phyloP scores from a whole-genome alignment of 2,113 vertebrate genomes.

The Carlito syrichta region DNA sequence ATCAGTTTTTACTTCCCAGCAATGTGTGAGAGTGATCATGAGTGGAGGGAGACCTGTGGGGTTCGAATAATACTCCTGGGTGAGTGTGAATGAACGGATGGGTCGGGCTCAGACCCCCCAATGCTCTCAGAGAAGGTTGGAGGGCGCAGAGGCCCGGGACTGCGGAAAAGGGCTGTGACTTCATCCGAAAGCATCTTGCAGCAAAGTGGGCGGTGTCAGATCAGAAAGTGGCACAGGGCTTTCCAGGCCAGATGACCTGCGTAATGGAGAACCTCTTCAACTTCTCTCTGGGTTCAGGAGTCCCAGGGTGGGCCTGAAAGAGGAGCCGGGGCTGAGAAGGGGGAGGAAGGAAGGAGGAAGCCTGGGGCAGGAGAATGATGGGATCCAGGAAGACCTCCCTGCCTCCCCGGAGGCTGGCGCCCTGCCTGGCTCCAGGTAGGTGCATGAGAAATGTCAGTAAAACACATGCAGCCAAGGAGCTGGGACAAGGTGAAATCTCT shows the following conservation, averaged over 20 bases:
- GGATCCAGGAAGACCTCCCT: background rate
- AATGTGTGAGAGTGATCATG: accelerated
- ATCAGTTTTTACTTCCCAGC: accelerated
- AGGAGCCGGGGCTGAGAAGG: background rate
- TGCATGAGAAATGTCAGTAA: background rate
- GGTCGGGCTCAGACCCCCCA: background rate
- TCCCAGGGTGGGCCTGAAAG: background rate
- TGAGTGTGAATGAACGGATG: background rate
- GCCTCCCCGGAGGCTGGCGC: background rate
- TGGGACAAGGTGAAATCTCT: background rate
- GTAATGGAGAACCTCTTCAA: background rate
- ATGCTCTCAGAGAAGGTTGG: background rate
- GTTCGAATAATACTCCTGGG: background rate
- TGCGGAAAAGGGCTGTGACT: background rate
- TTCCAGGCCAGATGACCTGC: background rate
- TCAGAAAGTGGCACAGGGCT: background rate
- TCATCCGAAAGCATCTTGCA: background rate
- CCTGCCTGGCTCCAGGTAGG: background rate
- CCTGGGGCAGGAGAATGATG: background rate
- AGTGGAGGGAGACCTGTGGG: background rate
- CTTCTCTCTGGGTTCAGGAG: background rate
- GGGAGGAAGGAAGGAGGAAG: background rate
- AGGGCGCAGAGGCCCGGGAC: background rate
- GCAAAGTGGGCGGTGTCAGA: background rate
- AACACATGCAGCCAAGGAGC: no score